Percentiles rank a stretch among this genome's conserved stretches.
Evolutionary conservation across 2,888 invertebrate species (phyloP).

Genomic region (Nomada hirtipes): DNA sequence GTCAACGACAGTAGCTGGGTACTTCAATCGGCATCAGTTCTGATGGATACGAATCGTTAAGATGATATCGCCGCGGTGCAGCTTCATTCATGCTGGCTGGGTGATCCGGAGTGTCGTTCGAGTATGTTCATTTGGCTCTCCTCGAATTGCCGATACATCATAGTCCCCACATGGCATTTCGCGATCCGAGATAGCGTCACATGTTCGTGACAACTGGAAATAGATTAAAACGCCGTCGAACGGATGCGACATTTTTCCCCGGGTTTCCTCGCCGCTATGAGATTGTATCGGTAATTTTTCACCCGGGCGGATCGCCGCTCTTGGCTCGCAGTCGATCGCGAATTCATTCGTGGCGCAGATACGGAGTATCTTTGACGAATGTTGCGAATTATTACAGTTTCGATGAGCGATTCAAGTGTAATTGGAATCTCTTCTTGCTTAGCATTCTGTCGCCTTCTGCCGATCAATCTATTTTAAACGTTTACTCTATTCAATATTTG

Average conservation of each 20-base stretch:
- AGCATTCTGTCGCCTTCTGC: not conserved
- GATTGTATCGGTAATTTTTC: slow-evolving; percentile 26
- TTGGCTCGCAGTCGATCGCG: not conserved
- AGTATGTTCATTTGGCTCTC: slow-evolving; percentile 42
- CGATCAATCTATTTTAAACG: no score
- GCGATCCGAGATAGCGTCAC: slow-evolving; percentile 37
- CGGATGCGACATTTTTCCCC: slow-evolving; percentile 36
- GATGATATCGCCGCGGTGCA: slow-evolving; percentile 53
- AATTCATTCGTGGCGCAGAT: not conserved
- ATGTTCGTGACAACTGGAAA: slow-evolving; percentile 24
- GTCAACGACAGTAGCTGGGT: slow-evolving; percentile 35
- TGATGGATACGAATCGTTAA: slow-evolving; percentile 61
- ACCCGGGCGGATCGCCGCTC: not conserved
- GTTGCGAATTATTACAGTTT: not conserved
- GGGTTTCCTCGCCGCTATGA: not conserved
- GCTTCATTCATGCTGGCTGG: slow-evolving; percentile 34
- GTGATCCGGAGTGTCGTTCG: slow-evolving; percentile 46
- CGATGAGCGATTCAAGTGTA: not conserved
- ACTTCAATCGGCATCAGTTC: slow-evolving; percentile 53
- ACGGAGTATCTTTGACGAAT: not conserved
- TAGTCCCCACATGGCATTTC: not conserved
- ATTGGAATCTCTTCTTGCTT: not conserved
- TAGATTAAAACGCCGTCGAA: slow-evolving; percentile 25
- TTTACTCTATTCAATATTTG: no score
- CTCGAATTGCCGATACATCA: slow-evolving; percentile 52